Evolutionary conservation across 2,888 invertebrate species (phyloP).

Genomic region (Scrobipalpa atriplicella): DNA sequence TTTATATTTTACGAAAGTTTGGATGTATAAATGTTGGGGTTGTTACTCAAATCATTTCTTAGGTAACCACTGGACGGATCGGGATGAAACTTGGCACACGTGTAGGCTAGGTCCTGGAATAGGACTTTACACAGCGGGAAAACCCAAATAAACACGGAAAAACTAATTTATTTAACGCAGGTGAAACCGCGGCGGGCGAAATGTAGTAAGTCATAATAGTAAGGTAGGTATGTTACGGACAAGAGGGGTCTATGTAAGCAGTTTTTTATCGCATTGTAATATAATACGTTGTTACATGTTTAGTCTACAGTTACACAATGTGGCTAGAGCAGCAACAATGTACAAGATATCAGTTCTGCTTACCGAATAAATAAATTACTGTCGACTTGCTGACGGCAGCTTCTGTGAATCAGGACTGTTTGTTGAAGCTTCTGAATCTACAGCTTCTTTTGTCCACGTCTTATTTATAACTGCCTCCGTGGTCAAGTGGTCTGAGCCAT

Average conservation of each 20-base stretch:
- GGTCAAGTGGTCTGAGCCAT: neutral
- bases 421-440: neutral
- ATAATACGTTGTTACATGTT: conserved; percentile 6
- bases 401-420: conserved; percentile 1
- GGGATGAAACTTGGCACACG: no score
- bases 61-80: no score
- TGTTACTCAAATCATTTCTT: no score
- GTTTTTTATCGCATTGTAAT: neutral
- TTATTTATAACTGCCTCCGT: neutral
- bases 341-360: conserved; percentile 19
- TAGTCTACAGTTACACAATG: conserved; percentile 7
- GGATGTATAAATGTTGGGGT: no score
- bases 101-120: no score
- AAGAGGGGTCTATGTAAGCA: neutral
- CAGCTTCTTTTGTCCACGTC: neutral
- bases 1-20: no score
- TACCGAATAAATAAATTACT: conserved; percentile 13
- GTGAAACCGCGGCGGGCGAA: no score
- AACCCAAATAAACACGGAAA: no score
- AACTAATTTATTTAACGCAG: no score
- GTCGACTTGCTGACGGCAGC: neutral
- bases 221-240: neutral
- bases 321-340: conserved; percentile 3
- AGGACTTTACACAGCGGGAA: no score
- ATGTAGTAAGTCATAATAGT: no score